A percentile compares a stretch with the other conserved stretches of the same genome.
These are phyloP conservation scores for Elgaria multicarinata DNA, from an alignment of 2,113 vertebrate genomes.

Conservation along the genomic window DNA sequence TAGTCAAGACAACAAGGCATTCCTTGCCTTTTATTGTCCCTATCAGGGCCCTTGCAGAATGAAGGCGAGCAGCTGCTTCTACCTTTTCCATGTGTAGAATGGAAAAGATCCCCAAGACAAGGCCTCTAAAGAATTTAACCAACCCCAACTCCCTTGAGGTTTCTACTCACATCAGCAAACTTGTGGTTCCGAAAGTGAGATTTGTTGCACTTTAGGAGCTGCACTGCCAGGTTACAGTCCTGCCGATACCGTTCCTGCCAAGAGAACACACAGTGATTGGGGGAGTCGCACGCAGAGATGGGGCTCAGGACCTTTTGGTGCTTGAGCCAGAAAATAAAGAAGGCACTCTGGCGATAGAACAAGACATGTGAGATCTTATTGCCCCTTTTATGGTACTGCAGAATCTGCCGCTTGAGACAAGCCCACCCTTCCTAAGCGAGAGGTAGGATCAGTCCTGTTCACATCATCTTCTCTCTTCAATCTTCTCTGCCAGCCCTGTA, in stretches of 20 bases:
- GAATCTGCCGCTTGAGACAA: background rate
- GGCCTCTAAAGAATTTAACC: background rate
- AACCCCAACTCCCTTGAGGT: background rate
- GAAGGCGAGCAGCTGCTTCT: background rate
- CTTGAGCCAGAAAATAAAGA: background rate
- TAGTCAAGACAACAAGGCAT: slow-evolving; percentile 60
- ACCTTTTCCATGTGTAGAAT: slow-evolving; percentile 19
- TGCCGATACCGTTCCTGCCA: slow-evolving; percentile 93
- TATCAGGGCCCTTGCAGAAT: background rate
- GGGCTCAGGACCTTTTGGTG: background rate
- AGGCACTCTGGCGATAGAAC: background rate
- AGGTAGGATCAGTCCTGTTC: background rate
- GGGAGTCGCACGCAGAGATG: fast-evolving
- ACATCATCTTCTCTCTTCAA: background rate
- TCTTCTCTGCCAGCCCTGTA: background rate
- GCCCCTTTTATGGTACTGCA: background rate
- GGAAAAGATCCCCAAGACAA: background rate
- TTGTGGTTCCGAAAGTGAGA: slow-evolving; percentile 99
- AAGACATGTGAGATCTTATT: background rate
- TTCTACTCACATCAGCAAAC: slow-evolving; percentile 92
- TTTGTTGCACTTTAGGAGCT: slow-evolving; percentile 98
- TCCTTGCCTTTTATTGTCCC: slow-evolving; percentile 28
- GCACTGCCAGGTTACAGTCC: slow-evolving; percentile 97
- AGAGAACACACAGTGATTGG: background rate
- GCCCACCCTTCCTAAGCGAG: too few relatives aligned